Evolutionary conservation across 2,888 invertebrate species (phyloP), one percentile per base, ranked within the genome.

Genomic region (Prosapia bicincta): DNA sequence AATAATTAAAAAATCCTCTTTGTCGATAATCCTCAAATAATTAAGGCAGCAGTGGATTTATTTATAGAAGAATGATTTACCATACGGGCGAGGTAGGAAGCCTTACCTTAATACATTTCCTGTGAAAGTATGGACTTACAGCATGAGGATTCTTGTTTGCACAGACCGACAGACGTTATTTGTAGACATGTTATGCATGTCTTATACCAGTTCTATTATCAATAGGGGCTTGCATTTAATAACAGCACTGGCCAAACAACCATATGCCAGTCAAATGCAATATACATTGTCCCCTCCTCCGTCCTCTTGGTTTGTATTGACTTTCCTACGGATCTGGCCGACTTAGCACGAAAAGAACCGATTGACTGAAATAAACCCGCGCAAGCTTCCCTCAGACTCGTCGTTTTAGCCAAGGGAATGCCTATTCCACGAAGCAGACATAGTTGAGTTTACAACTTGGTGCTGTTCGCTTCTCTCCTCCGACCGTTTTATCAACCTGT

Each of bases 181-280:
- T n/a, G n/a, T n/a, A n/a, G n/a, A n/a, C n/a, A n/a, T n/a, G n/a
- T n/a, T 30, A 9, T 30, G 30, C 30, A 30, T 9, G 9, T 30
- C 30, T 6, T 30, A 5, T 30, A 30, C 9, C 54, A 20, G 3
- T n/a, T 20, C 20, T 10, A 20, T 54, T 20, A 54, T 20, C 54
- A n/a, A 54, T 20, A 54, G 7, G 1, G 54, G 54, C 20, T 2
- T 54, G 20, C 54, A 54, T 54, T 54, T 54, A 54, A 54, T 54
- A 54, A 54, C 20, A 54, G n/a, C n/a, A 9, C 13, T 38, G 54
- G n/a, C 54, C n/a, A 54, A 54, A n/a, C 1, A 54, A 54, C n/a
- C 54, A 54, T 54, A 54, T 54, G 54, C 54, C 54, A 54, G 54
- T 54, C 54, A 54, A 54, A 54, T 54, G 54, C 54, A 54, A 54